Percentiles rank a stretch among this genome's conserved stretches.
Evolutionary conservation across 2,888 invertebrate species (phyloP).

Genomic region (Lepidocyrtinus sp.): DNA sequence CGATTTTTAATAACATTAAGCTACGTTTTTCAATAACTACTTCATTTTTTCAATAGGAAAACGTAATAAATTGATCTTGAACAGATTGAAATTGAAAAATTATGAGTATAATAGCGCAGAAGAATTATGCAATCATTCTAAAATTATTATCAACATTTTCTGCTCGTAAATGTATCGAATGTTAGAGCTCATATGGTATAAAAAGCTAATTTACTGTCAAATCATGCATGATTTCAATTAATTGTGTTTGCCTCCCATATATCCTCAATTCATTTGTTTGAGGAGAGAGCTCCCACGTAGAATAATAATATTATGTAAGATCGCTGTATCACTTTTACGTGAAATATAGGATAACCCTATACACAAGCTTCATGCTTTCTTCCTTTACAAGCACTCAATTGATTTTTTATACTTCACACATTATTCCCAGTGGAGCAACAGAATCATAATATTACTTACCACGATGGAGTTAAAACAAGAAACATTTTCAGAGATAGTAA

Average conservation of each 20-base stretch:
- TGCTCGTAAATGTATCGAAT: conserved; percentile 4
- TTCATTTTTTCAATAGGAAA: conserved; percentile 16
- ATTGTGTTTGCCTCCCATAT: conserved; percentile 56
- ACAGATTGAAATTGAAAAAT: conserved; percentile 43
- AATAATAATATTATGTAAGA: not conserved
- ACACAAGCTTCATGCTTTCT: no score
- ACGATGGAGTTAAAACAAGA: no score
- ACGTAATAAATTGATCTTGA: conserved; percentile 48
- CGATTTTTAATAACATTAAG: no score
- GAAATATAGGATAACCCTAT: no score
- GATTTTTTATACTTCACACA: no score
- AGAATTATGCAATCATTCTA: conserved; percentile 33
- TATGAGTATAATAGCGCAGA: conserved; percentile 38
- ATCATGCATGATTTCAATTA: conserved; percentile 60
- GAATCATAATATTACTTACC: no score
- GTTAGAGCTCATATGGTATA: not conserved
- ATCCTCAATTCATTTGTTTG: conserved; percentile 41
- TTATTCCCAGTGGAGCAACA: no score
- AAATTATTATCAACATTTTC: conserved; percentile 10
- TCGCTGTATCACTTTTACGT: conserved; percentile 1
- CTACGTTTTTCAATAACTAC: no score
- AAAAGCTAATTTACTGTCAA: not conserved
- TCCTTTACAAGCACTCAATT: no score
- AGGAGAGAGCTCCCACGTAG: not conserved
- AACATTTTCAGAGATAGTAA: no score